These are phyloP conservation scores for Pollicipes pollicipes DNA, from an alignment of 1,140 invertebrate genomes.

Conservation along the genomic window DNA sequence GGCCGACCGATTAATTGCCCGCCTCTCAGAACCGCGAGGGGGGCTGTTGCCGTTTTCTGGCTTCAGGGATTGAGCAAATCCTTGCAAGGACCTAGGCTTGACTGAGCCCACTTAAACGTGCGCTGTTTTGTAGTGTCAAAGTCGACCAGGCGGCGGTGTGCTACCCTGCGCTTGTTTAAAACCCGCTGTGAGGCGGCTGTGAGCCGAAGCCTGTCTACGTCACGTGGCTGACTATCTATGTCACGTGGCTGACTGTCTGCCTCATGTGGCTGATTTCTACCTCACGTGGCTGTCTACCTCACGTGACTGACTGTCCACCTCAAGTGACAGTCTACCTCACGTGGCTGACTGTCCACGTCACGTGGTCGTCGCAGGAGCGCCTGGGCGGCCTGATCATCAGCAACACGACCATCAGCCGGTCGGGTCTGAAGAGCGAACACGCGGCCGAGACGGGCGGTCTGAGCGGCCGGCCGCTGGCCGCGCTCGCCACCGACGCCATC, in stretches of 20 bases:
- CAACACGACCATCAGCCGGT: conserved; percentile 72
- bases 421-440: conserved; percentile 27
- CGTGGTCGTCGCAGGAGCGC: conserved; percentile 29
- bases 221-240: background rate
- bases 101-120: too few relatives aligned
- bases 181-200: too few relatives aligned
- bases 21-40: too few relatives aligned
- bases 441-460: conserved; percentile 32
- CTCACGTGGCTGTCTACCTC: background rate
- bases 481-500: conserved; percentile 67
- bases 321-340: background rate
- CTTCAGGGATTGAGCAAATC: too few relatives aligned
- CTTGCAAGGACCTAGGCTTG: too few relatives aligned
- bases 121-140: too few relatives aligned
- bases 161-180: too few relatives aligned
- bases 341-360: background rate
- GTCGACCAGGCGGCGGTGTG: too few relatives aligned
- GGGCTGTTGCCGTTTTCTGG: too few relatives aligned
- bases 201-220: background rate
- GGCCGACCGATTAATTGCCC: background rate
- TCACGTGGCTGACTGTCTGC: background rate
- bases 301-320: background rate
- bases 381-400: conserved; percentile 87
- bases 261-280: background rate
- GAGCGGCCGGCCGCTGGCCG: conserved; percentile 35